Evolutionary conservation across 2,888 invertebrate species (phyloP).

Genomic region (Cheilosia urbana): DNA sequence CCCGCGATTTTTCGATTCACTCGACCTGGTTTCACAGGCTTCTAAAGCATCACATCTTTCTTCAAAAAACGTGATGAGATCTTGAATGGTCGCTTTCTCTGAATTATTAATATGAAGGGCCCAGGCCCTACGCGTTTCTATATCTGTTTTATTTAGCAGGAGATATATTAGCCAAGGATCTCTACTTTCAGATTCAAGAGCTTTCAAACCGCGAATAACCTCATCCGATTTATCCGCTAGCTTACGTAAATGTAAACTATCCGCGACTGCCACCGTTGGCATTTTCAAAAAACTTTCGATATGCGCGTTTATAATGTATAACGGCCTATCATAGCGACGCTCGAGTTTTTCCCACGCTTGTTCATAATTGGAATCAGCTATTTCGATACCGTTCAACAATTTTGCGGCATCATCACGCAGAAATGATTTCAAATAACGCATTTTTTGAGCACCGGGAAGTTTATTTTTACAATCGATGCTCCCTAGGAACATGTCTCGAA

Average conservation of each 20-base stretch:
- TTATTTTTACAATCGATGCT: slow-evolving; percentile 9
- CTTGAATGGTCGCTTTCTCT: neutral
- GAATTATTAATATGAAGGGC: slow-evolving; percentile 11
- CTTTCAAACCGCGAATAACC: slow-evolving; percentile 13
- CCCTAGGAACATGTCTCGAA: slow-evolving; percentile 27
- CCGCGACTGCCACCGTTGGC: neutral
- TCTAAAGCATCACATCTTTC: slow-evolving; percentile 21
- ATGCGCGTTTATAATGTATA: too few relatives aligned
- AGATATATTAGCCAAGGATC: neutral
- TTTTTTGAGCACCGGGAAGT: slow-evolving; percentile 16
- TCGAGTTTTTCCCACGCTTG: too few relatives aligned
- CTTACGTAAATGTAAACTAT: slow-evolving; percentile 20
- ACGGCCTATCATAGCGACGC: too few relatives aligned
- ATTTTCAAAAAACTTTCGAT: too few relatives aligned
- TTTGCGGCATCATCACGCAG: slow-evolving; percentile 22
- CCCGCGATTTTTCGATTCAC: neutral
- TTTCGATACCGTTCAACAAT: slow-evolving; percentile 29
- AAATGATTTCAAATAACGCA: slow-evolving; percentile 36
- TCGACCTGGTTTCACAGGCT: neutral
- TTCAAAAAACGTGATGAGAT: slow-evolving; percentile 13
- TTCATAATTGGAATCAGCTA: slow-evolving; percentile 31
- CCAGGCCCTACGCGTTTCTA: slow-evolving; percentile 23
- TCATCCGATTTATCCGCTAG: slow-evolving; percentile 17
- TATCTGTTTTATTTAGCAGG: neutral
- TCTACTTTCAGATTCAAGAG: slow-evolving; percentile 10